Conservation (phyloP, 2,113 vertebrate genomes). For the Halichoeres trimaculatus region DNA sequence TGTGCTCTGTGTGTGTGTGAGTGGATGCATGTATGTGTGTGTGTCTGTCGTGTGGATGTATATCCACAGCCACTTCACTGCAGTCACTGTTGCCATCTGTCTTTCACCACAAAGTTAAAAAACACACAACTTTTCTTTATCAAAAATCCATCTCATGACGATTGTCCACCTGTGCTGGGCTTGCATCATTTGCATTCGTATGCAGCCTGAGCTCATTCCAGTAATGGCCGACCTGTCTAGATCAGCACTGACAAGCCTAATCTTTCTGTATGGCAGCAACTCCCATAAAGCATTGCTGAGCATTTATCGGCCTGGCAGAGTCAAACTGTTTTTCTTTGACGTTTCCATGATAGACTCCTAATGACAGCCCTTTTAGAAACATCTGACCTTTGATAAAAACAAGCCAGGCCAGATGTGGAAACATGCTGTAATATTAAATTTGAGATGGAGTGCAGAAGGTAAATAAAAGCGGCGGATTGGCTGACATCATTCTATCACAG, state of each 20-base stretch:
- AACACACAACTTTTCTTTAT: slow-evolving; percentile 63
- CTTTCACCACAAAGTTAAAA: slow-evolving; percentile 40
- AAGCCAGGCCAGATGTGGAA: slow-evolving; percentile 41
- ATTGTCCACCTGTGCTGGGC: slow-evolving; percentile 69
- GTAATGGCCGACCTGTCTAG: slow-evolving; percentile 69
- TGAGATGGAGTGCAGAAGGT: slow-evolving; percentile 23
- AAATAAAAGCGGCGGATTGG: slow-evolving; percentile 50
- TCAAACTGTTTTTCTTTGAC: slow-evolving; percentile 25
- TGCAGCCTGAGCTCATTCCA: slow-evolving; percentile 66
- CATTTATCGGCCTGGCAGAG: slow-evolving; percentile 46
- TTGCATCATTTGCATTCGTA: slow-evolving; percentile 69
- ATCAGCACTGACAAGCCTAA: slow-evolving; percentile 71
- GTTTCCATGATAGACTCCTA: slow-evolving; percentile 25
- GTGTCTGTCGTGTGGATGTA: slow-evolving; percentile 11
- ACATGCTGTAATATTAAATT: slow-evolving; percentile 48
- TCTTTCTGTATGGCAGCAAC: slow-evolving; percentile 64
- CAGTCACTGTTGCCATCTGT: slow-evolving; percentile 51
- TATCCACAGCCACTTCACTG: slow-evolving; percentile 26
- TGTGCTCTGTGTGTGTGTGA: slow-evolving; percentile 25
- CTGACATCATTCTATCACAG: slow-evolving; percentile 47
- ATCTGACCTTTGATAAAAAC: slow-evolving; percentile 48
- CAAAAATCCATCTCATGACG: slow-evolving; percentile 58
- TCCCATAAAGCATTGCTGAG: slow-evolving; percentile 54
- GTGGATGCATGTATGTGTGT: slow-evolving; percentile 21
- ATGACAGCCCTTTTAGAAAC: slow-evolving; percentile 30